These are phyloP conservation scores for Yponomeuta malinellus DNA, from an alignment of 2,888 invertebrate species.

Conservation along the genomic window DNA sequence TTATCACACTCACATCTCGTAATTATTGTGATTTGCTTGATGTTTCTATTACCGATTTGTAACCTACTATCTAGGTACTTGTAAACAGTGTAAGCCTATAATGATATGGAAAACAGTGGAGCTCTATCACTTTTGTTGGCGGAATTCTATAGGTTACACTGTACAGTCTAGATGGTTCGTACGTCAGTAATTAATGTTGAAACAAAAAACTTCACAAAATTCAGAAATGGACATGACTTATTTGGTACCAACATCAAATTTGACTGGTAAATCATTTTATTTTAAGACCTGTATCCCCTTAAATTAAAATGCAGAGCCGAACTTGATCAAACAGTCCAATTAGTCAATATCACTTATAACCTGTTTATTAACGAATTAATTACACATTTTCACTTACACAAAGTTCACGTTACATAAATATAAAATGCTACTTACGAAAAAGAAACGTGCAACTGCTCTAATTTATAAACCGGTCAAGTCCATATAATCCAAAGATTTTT, in stretches of 20 bases:
- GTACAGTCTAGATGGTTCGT: too few relatives aligned
- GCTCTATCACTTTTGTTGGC: too few relatives aligned
- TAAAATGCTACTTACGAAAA: not conserved
- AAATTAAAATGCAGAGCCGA: not conserved
- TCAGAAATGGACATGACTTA: too few relatives aligned
- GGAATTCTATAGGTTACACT: too few relatives aligned
- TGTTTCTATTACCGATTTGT: not conserved
- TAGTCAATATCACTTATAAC: not conserved
- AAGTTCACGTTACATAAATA: conserved; percentile 1
- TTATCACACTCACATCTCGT: not conserved
- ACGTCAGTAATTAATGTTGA: too few relatives aligned
- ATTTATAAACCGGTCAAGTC: too few relatives aligned
- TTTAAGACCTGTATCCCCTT: not conserved
- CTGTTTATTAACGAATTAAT: not conserved
- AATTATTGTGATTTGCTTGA: not conserved
- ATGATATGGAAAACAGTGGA: too few relatives aligned
- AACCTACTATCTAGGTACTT: not conserved
- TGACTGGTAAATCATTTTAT: not conserved
- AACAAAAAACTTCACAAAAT: too few relatives aligned
- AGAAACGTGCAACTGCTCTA: too few relatives aligned
- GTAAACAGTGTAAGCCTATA: too few relatives aligned
- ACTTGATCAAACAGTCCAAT: not conserved
- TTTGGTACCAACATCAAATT: too few relatives aligned
- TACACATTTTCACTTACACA: not conserved
- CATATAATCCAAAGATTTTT: too few relatives aligned